Conservation (phyloP, 2,113 vertebrate genomes). For the Thymallus thymallus region DNA sequence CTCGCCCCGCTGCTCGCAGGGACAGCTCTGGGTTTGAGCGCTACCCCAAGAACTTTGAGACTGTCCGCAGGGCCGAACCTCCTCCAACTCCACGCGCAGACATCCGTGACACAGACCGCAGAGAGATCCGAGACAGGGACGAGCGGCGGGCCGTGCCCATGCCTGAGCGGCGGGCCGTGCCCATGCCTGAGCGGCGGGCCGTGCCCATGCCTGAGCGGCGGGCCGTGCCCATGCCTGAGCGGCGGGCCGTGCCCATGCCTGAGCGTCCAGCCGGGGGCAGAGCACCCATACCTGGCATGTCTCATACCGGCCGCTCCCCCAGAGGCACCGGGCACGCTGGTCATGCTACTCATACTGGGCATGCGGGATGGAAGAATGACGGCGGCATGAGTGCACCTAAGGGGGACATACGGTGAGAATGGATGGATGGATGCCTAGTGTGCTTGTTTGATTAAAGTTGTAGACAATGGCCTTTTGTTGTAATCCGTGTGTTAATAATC, state of each 20-base stretch:
- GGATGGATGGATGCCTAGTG: too few relatives aligned
- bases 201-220: too few relatives aligned
- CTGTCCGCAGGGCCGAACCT: conserved; percentile 82
- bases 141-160: too few relatives aligned
- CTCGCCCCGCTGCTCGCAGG: conserved; percentile 79
- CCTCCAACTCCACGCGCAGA: conserved; percentile 77
- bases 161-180: too few relatives aligned
- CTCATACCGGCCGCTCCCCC: conserved; percentile 78
- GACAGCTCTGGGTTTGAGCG: conserved; percentile 84
- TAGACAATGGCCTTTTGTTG: background rate
- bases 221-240: too few relatives aligned
- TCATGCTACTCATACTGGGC: conserved; percentile 61
- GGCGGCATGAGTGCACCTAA: conserved; percentile 80
- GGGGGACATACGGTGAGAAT: conserved; percentile 84
- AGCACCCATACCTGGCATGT: conserved; percentile 71
- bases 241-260: too few relatives aligned
- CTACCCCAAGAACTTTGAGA: conserved; percentile 88
- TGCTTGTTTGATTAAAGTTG: background rate
- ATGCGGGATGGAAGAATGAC: conserved; percentile 85
- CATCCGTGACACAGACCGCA: conserved; percentile 83
- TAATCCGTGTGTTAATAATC: background rate
- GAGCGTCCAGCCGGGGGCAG: conserved; percentile 74
- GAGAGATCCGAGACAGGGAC: conserved; percentile 84
- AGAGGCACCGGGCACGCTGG: conserved; percentile 80
- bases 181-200: too few relatives aligned